Conservation (phyloP, 2,113 vertebrate species). For the Ceyx cyanopectus region DNA sequence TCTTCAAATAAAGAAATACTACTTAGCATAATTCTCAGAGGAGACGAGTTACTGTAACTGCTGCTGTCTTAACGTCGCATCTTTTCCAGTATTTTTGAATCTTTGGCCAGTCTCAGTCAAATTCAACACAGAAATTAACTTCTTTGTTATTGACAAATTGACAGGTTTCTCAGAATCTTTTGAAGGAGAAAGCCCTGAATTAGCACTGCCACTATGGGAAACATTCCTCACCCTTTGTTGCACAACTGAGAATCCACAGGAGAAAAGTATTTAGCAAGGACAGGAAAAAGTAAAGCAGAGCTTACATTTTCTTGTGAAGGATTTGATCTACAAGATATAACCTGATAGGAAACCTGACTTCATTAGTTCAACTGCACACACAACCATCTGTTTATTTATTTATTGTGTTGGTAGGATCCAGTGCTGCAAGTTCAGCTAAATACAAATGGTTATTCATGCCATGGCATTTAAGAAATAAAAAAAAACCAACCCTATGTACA, state of each 20-base stretch:
- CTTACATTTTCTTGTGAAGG: neutral
- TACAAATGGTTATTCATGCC: neutral
- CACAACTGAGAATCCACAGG: neutral
- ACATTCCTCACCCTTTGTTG: neutral
- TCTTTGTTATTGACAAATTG: too few species aligned
- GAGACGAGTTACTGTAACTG: neutral
- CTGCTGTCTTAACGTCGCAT: neutral
- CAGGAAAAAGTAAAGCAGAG: neutral
- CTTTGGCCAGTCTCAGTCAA: neutral
- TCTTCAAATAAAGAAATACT: neutral
- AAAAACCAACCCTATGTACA: neutral
- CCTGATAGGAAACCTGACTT: neutral
- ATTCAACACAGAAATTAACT: neutral
- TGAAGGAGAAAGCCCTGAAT: neutral
- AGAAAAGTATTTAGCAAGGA: neutral
- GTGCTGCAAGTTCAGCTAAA: neutral
- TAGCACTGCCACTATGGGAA: neutral
- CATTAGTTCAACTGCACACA: neutral
- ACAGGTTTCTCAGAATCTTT: neutral
- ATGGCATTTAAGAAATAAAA: neutral
- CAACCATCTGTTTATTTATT: constrained; percentile 25
- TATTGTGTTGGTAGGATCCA: neutral
- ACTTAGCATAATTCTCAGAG: neutral
- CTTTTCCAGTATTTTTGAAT: neutral
- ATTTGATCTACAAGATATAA: neutral